Base-by-base conservation (phyloP, 2,113 vertebrate species). In the Dromaius novaehollandiae region DNA sequence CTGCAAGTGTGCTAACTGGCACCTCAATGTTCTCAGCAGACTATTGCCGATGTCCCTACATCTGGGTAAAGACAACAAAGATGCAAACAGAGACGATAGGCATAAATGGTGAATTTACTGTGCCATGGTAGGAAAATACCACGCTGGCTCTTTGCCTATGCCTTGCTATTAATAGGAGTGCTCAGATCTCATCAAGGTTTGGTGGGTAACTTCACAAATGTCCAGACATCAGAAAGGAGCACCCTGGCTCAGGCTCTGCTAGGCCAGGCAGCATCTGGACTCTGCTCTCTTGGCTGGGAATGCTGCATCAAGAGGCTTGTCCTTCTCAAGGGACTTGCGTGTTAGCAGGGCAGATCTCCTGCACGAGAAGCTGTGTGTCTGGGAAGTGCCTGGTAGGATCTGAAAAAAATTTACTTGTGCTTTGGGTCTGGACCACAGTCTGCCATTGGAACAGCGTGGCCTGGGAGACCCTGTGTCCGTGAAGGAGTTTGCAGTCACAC, bases 101-200 rank as follows among this genome's bases (percentile, higher is more conserved):
- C 9, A 3, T 34, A 66, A 51, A 21, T 78, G 19, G 42, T 40
- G 22, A 40, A 79, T n/a, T 46, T 24, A 26, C 32, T 0, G 0
- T 65, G 46, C 8, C 13, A 13, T 66, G 16, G 4, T 3, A 34
- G 60, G 36, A 38, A 44, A 81, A 66, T 82, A 42, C 14, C 0
- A 0, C 58, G 34, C 36, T 82, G 74, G 44, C 6, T 50, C 73
- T 79, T 69, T 76, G 48, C n/a, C n/a, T 58, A 61, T 1, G 1
- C 40, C 63, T 74, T 86, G 11, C 24, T 28, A 19, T 46, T 38
- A 36, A 3, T 7, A 50, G 42, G 26, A 87, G 36, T 13, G 44
- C 24, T 86, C 20, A 63, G 32, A 44, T 40, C 42, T 74, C 38
- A 18, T 12, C 36, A 75, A 40, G 24, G 5, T 78, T 69, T 84